Conservation (phyloP, 2,797 vertebrate genomes). For the Crenuchus spilurus region DNA sequence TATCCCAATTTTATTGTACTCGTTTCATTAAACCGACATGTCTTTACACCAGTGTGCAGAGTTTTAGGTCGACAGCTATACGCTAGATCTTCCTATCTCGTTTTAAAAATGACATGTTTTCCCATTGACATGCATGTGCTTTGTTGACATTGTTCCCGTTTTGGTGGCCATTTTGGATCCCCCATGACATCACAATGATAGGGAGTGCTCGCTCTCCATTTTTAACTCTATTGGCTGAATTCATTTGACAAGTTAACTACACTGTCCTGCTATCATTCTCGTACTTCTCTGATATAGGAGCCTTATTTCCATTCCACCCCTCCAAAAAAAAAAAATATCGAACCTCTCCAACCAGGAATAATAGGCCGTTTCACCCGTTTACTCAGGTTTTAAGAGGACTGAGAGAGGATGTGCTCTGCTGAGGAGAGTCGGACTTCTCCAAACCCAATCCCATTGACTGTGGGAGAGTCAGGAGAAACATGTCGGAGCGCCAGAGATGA, state of each 20-base stretch:
- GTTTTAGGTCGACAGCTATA: too few species aligned
- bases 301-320: neutral
- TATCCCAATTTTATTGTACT: too few species aligned
- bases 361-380: neutral
- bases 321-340: constrained; percentile 1
- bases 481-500: too few species aligned
- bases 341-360: neutral
- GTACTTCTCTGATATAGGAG: neutral
- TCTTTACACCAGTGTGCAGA: too few species aligned
- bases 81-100: too few species aligned
- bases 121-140: too few species aligned
- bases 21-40: too few species aligned
- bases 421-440: constrained; percentile 1
- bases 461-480: constrained; percentile 17
- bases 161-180: too few species aligned
- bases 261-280: neutral
- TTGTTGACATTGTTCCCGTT: too few species aligned
- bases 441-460: constrained; percentile 21
- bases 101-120: too few species aligned
- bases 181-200: too few species aligned
- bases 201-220: too few species aligned
- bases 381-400: neutral
- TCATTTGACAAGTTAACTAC: neutral
- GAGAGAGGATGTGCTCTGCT: constrained; percentile 13
- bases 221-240: neutral